Percentiles rank a stretch among this genome's conserved stretches.
Conservation (phyloP, 2,113 vertebrate species). For the Ophiodon elongatus region DNA sequence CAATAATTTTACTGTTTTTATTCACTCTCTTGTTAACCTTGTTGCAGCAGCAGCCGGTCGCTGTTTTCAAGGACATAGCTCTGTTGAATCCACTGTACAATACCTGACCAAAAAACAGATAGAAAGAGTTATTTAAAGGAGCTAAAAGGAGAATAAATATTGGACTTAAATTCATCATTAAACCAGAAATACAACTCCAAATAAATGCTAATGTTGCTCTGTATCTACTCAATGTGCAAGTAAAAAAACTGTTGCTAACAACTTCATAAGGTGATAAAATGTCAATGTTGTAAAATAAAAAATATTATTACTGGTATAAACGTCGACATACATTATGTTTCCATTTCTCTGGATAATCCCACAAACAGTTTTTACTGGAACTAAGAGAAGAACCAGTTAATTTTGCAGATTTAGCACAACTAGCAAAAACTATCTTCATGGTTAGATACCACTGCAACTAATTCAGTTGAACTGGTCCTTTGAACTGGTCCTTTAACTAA, state of each 20-base stretch:
- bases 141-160: background rate
- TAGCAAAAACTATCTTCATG: slow-evolving; percentile 9
- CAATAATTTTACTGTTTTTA: background rate
- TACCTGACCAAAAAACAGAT: background rate
- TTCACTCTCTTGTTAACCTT: background rate
- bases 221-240: background rate
- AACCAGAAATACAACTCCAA: background rate
- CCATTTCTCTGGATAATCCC: background rate
- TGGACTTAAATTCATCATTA: background rate
- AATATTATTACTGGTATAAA: background rate
- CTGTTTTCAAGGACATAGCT: background rate
- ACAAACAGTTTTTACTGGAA: background rate
- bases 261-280: background rate
- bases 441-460: background rate
- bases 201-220: background rate
- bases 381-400: background rate
- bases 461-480: slow-evolving; percentile 3
- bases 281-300: background rate
- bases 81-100: background rate
- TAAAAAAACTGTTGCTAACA: background rate
- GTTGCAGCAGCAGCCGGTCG: background rate
- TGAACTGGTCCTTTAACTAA: slow-evolving; percentile 4
- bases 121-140: background rate
- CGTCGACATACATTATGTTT: background rate
- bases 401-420: background rate